Evolutionary conservation across 2,888 invertebrate species (phyloP).

Genomic region (Ectemnius lituratus): DNA sequence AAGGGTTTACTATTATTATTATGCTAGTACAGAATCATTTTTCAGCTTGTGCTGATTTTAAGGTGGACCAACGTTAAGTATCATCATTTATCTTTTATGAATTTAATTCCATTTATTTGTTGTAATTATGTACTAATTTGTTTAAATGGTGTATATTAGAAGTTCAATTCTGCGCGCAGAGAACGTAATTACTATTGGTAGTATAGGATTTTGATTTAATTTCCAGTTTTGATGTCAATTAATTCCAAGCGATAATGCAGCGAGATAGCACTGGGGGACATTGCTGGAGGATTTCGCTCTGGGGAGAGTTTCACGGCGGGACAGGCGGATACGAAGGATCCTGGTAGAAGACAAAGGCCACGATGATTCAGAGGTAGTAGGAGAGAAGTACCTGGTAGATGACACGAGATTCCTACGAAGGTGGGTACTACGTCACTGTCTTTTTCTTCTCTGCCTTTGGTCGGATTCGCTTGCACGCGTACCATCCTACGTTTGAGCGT

Average conservation of each 20-base stretch:
- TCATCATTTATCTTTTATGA: too few relatives aligned
- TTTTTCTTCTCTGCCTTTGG: slow-evolving; percentile 51
- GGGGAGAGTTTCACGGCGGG: slow-evolving; percentile 36
- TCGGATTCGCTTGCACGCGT: slow-evolving; percentile 33
- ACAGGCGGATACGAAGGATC: slow-evolving; percentile 57
- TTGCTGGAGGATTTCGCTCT: slow-evolving; percentile 33
- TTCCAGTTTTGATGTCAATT: neutral
- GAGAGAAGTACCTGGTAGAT: slow-evolving; percentile 64
- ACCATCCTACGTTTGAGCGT: slow-evolving; percentile 60
- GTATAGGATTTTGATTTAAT: too few relatives aligned
- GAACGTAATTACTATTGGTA: too few relatives aligned
- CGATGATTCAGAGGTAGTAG: slow-evolving; percentile 62
- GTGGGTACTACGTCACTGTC: slow-evolving; percentile 68
- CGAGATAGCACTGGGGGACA: slow-evolving; percentile 1
- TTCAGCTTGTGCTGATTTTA: too few relatives aligned
- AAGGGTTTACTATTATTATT: too few relatives aligned
- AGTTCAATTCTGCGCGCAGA: too few relatives aligned
- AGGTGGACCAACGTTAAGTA: too few relatives aligned
- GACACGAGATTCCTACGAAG: slow-evolving; percentile 69
- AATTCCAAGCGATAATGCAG: slow-evolving; percentile 30
- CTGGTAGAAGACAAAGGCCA: slow-evolving; percentile 63
- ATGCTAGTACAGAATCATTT: too few relatives aligned
- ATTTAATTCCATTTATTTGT: too few relatives aligned
- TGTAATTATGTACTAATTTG: too few relatives aligned
- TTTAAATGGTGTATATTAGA: too few relatives aligned